phyloP scores from a whole-genome alignment of 2,113 vertebrate species.

The Saimiri boliviensis region DNA sequence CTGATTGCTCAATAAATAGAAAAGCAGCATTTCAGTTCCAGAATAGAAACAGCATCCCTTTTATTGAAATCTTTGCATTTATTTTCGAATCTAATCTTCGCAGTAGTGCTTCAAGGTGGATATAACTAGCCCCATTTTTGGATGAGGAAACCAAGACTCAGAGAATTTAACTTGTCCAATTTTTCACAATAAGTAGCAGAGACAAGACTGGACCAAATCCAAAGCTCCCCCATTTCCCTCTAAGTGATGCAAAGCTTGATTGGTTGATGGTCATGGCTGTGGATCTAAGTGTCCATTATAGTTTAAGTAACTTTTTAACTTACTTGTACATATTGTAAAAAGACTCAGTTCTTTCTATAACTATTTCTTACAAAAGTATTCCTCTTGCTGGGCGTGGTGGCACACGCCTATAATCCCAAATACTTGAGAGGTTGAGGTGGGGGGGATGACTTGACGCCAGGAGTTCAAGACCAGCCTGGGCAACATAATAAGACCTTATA shows the following conservation, averaged over 20 bases:
- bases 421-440: not conserved
- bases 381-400: not conserved
- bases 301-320: not conserved
- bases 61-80: conserved; percentile 6
- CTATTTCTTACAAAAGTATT: not conserved
- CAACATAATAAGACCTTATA: not conserved
- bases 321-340: not conserved
- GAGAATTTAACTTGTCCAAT: not conserved
- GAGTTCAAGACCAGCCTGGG: not conserved
- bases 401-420: not conserved
- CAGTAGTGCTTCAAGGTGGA: not conserved
- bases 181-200: conserved; percentile 8
- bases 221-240: not conserved
- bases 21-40: not conserved
- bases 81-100: not conserved
- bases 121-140: conserved; percentile 3
- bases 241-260: not conserved
- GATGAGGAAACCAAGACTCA: not conserved
- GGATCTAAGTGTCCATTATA: not conserved
- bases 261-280: not conserved
- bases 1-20: not conserved
- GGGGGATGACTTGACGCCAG: too few species aligned
- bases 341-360: not conserved
- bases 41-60: not conserved
- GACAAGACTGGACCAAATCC: not conserved